Conservation (phyloP, 2,113 vertebrate genomes). For the Anolis sagrei region DNA sequence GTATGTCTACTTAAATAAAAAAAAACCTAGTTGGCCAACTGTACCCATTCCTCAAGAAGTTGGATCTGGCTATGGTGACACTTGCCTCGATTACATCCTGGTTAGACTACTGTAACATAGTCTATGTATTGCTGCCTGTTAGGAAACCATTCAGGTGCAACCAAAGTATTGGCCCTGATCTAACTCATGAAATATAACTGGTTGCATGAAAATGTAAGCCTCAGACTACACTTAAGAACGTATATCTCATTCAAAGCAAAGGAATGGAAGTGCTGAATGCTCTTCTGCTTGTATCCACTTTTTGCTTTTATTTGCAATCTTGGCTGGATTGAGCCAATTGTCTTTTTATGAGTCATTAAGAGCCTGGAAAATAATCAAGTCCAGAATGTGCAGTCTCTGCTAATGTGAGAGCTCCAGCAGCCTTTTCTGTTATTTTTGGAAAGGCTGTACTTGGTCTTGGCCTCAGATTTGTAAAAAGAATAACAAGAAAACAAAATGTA, state of each 20-base stretch:
- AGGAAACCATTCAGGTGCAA: too few relatives aligned
- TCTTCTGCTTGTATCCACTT: too few relatives aligned
- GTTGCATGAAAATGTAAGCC: not conserved
- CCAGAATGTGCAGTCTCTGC: not conserved
- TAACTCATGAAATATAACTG: not conserved
- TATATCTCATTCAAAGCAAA: not conserved
- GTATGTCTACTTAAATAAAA: too few relatives aligned
- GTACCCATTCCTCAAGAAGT: too few relatives aligned
- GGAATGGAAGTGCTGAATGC: not conserved
- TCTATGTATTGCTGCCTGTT: too few relatives aligned
- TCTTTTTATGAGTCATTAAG: not conserved
- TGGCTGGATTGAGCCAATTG: not conserved
- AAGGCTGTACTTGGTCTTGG: slow-evolving; percentile 26
- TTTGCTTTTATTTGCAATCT: not conserved
- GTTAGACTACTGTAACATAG: too few relatives aligned
- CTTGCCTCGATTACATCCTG: too few relatives aligned
- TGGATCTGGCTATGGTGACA: too few relatives aligned
- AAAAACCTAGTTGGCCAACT: too few relatives aligned
- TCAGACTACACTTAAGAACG: not conserved
- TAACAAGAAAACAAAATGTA: slow-evolving; percentile 12
- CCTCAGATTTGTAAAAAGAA: not conserved
- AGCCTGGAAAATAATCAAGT: not conserved
- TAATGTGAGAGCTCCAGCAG: not conserved
- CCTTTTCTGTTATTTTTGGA: not conserved
- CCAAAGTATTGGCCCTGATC: not conserved